These are phyloP conservation scores for Reticulitermes lucifugus DNA, from an alignment of 2,888 invertebrate genomes.

Conservation along the genomic window DNA sequence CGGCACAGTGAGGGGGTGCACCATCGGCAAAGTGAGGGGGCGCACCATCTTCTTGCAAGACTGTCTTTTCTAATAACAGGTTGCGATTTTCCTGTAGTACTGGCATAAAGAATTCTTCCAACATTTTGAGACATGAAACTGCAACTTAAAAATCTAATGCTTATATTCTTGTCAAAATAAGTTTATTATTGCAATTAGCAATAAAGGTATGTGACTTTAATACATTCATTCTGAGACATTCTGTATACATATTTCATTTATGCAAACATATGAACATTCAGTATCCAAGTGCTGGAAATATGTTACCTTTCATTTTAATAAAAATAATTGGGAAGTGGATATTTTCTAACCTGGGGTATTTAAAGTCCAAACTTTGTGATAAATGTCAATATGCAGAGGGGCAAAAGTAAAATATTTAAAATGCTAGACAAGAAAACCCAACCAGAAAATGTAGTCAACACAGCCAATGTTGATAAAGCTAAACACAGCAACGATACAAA, in stretches of 20 bases:
- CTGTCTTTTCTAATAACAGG: too few relatives aligned
- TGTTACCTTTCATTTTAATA: neutral
- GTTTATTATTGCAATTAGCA: too few relatives aligned
- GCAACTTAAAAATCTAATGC: too few relatives aligned
- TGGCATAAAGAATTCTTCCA: too few relatives aligned
- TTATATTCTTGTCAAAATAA: too few relatives aligned
- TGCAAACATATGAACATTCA: neutral
- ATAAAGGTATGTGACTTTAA: too few relatives aligned
- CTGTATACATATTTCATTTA: neutral
- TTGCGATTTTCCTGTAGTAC: too few relatives aligned
- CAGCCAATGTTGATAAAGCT: slow-evolving; percentile 35
- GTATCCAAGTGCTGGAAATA: neutral
- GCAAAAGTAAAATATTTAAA: slow-evolving; percentile 7
- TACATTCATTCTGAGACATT: too few relatives aligned
- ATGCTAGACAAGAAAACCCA: slow-evolving; percentile 13
- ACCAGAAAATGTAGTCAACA: slow-evolving; percentile 31
- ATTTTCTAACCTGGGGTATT: neutral
- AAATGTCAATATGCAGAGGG: neutral
- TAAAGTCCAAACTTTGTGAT: slow-evolving; percentile 8
- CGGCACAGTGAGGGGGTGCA: too few relatives aligned
- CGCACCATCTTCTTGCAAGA: too few relatives aligned
- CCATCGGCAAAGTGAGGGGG: too few relatives aligned
- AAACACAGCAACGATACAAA: slow-evolving; percentile 32
- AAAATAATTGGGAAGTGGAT: neutral
- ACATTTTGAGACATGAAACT: too few relatives aligned